Evolutionary conservation across 2,888 invertebrate genomes (phyloP).

Genomic region (Therioaphis trifolii): DNA sequence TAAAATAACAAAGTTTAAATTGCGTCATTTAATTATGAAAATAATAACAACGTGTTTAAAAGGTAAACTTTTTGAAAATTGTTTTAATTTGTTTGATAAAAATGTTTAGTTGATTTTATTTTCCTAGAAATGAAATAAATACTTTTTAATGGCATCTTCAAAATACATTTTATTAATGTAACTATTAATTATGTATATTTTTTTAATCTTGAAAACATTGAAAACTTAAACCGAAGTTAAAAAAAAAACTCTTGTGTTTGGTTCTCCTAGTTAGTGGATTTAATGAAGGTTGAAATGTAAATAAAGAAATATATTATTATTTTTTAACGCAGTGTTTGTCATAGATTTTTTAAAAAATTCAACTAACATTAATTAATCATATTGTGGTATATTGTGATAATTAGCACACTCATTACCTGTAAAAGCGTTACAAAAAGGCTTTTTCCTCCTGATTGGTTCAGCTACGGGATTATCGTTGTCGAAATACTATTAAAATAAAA

Average conservation of each 20-base stretch:
- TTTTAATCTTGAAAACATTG: background rate
- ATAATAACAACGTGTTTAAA: too few species aligned
- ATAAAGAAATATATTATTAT: background rate
- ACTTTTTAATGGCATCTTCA: too few species aligned
- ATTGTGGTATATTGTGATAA: background rate
- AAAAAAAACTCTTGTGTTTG: background rate
- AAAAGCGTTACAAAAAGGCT: conserved; percentile 90
- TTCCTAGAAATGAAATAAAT: too few species aligned
- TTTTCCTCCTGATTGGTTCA: conserved; percentile 72
- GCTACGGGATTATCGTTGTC: conserved; percentile 64
- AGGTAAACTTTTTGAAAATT: too few species aligned
- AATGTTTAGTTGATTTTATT: too few species aligned
- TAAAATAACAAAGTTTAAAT: too few species aligned
- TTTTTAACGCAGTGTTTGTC: conserved; percentile 2
- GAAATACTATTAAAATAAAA: conserved; percentile 64
- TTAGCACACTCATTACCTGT: conserved; percentile 74
- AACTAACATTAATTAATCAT: background rate
- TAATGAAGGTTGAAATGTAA: background rate
- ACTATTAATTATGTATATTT: too few species aligned
- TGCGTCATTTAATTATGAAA: too few species aligned
- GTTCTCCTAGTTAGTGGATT: background rate
- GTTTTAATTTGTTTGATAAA: too few species aligned
- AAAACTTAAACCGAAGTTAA: conserved; percentile 2
- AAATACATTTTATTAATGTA: too few species aligned
- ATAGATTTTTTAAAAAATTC: background rate